Conservation (phyloP, 2,797 vertebrate species). For the Semaprochilodus insignis region DNA sequence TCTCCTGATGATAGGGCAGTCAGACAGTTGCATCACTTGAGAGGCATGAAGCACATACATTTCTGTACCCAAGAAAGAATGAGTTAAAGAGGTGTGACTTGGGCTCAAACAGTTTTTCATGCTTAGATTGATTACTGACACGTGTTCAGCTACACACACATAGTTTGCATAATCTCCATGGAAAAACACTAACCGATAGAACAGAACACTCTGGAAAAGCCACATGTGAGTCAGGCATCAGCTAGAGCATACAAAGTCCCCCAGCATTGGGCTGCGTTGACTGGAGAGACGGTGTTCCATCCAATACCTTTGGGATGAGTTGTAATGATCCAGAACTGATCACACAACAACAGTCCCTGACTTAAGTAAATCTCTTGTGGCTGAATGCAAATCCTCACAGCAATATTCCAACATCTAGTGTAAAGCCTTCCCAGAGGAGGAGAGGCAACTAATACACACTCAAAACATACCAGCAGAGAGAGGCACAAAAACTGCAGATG, state of each 20-base stretch:
- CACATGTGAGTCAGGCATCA: neutral
- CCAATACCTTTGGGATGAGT: neutral
- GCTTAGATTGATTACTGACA: too few species aligned
- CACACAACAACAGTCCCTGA: neutral
- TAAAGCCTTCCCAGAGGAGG: neutral
- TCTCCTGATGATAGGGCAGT: too few species aligned
- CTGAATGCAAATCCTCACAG: neutral
- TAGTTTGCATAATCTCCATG: too few species aligned
- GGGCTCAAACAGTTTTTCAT: too few species aligned
- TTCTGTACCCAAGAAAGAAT: too few species aligned
- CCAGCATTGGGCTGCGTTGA: neutral
- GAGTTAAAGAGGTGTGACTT: too few species aligned
- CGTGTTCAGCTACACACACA: too few species aligned
- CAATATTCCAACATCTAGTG: neutral
- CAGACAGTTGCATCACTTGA: too few species aligned
- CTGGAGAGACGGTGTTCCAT: neutral
- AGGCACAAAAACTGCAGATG: conserved; percentile 1
- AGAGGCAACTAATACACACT: too few species aligned
- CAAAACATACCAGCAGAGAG: neutral
- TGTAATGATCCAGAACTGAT: neutral
- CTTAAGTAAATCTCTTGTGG: neutral
- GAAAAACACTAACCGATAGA: too few species aligned
- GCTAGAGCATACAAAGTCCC: neutral
- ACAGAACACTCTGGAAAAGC: neutral
- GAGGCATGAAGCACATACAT: too few species aligned